These are phyloP conservation scores for Dromaius novaehollandiae DNA, from an alignment of 2,113 vertebrate genomes.

Conservation along the genomic window DNA sequence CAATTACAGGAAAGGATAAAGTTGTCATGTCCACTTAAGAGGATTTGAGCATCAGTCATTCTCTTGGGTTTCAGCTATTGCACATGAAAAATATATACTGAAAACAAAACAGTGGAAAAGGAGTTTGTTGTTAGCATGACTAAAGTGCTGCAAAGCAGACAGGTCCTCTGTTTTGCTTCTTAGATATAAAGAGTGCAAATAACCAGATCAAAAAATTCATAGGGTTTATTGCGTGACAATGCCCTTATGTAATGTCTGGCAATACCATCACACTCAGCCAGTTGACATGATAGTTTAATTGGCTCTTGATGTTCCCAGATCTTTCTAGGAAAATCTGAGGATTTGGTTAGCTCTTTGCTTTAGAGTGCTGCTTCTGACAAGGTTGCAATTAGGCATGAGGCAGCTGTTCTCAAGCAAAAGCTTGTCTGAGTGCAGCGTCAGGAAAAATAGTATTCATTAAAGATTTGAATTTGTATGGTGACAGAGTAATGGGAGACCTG, in stretches of 20 bases:
- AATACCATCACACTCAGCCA: neutral
- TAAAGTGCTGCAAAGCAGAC: neutral
- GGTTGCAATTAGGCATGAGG: neutral
- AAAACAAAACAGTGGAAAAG: neutral
- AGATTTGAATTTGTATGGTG: neutral
- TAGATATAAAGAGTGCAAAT: neutral
- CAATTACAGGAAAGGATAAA: conserved; percentile 18
- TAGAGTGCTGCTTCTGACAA: neutral
- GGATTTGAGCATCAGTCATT: neutral
- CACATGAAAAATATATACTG: neutral
- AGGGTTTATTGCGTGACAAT: neutral
- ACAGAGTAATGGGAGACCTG: neutral
- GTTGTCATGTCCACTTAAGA: conserved; percentile 14
- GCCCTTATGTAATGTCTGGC: neutral
- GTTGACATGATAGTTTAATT: neutral
- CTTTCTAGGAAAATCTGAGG: conserved; percentile 36
- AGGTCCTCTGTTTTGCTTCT: conserved; percentile 4
- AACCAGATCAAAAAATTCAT: neutral
- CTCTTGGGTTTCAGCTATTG: neutral
- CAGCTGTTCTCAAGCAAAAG: neutral
- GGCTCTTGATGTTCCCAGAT: neutral
- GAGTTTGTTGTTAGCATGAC: neutral
- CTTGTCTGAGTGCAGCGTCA: neutral
- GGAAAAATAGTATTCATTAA: neutral
- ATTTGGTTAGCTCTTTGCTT: conserved; percentile 6